Evolutionary conservation across 2,888 invertebrate species (phyloP).

Genomic region (Caenorhabditis sulstoni): DNA sequence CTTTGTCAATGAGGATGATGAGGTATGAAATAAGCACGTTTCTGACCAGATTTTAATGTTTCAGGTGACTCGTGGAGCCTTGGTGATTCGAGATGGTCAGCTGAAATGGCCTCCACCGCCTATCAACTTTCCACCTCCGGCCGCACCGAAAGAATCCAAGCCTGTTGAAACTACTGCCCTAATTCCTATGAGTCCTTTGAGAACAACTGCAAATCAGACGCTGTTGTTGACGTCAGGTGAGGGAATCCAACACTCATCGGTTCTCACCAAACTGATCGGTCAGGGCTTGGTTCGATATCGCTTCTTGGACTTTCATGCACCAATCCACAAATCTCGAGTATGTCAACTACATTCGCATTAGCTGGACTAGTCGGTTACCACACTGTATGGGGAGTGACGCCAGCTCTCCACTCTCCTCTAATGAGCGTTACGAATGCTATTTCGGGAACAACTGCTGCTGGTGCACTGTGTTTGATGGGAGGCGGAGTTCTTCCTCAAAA

Average conservation of each 20-base stretch:
- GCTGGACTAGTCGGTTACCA: conserved; percentile 90
- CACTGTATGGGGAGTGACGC: conserved; percentile 93
- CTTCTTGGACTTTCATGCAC: conserved; percentile 88
- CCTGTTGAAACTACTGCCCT: conserved; percentile 11
- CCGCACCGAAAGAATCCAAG: conserved; percentile 62
- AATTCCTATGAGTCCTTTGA: conserved; percentile 85
- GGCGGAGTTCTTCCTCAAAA: conserved; percentile 83
- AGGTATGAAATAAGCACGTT: conserved; percentile 83
- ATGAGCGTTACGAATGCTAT: conserved; percentile 95
- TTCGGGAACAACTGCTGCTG: conserved; percentile 92
- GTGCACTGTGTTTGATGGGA: conserved; percentile 90
- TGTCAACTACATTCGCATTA: conserved; percentile 90
- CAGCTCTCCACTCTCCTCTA: conserved; percentile 91
- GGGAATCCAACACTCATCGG: too few species aligned
- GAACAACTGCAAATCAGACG: conserved; percentile 86
- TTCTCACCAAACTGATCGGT: background rate
- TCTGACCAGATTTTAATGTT: background rate
- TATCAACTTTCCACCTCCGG: conserved; percentile 79
- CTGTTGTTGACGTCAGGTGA: conserved; percentile 86
- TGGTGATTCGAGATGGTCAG: conserved; percentile 87
- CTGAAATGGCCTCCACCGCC: conserved; percentile 89
- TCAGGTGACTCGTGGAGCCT: conserved; percentile 86
- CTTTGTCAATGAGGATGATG: conserved; percentile 89
- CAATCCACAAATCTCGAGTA: conserved; percentile 89
- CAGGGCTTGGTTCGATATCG: conserved; percentile 85